Evolutionary conservation across 1,140 invertebrate species (phyloP).

Genomic region (Diorhabda sublineata): DNA sequence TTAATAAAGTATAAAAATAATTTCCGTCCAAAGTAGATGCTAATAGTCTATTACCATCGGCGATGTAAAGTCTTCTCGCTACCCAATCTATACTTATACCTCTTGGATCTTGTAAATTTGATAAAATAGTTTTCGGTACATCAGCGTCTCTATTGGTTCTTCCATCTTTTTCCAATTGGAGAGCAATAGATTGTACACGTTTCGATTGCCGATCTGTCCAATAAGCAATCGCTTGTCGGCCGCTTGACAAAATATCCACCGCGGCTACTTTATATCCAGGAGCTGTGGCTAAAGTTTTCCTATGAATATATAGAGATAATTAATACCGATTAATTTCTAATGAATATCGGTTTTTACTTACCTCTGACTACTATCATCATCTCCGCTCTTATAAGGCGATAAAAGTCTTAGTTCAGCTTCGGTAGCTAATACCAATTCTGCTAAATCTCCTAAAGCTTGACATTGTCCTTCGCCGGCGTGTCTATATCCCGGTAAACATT

Average conservation of each 20-base stretch:
- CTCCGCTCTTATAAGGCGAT: conserved; percentile 58
- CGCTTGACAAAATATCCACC: conserved; percentile 52
- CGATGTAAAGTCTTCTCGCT: conserved; percentile 67
- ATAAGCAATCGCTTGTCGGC: conserved; percentile 49
- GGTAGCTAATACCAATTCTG: conserved; percentile 58
- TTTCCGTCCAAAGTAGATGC: conserved; percentile 59
- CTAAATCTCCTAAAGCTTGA: conserved; percentile 53
- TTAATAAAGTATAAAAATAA: conserved; percentile 55
- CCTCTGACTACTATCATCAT: conserved; percentile 29
- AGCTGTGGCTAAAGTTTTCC: conserved; percentile 41
- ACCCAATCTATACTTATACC: conserved; percentile 78
- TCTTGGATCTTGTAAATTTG: conserved; percentile 57
- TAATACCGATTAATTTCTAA: conserved; percentile 32
- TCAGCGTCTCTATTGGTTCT: conserved; percentile 25
- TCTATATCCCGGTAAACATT: conserved; percentile 63
- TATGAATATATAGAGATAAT: conserved; percentile 14
- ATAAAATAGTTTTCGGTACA: conserved; percentile 35
- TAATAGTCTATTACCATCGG: conserved; percentile 62
- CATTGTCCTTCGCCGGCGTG: conserved; percentile 53
- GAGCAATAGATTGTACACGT: conserved; percentile 40
- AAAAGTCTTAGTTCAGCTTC: conserved; percentile 61
- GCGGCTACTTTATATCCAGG: conserved; percentile 50
- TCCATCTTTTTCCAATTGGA: conserved; percentile 39
- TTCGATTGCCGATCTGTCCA: conserved; percentile 55
- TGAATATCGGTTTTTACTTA: not conserved